These are phyloP conservation scores for Hemaris fuciformis DNA, from an alignment of 2,888 invertebrate genomes.

Conservation along the genomic window DNA sequence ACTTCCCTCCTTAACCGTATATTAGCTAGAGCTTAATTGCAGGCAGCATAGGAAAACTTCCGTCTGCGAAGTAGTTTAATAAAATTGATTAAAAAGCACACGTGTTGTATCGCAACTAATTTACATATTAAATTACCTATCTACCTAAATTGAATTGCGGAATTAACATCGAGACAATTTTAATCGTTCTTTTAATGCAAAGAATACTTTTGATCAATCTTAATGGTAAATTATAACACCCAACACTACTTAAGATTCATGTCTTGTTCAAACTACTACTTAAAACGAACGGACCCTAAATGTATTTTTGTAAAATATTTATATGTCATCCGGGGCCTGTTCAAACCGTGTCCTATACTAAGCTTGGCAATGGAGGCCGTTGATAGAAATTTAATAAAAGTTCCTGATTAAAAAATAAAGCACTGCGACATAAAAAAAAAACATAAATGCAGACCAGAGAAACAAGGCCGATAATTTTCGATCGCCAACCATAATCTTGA, in stretches of 20 bases:
- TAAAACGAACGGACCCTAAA: no score
- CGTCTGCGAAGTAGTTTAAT: background rate
- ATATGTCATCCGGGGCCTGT: no score
- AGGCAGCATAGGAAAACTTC: background rate
- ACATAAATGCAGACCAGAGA: background rate
- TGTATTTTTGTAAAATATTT: no score
- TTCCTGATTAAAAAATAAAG: background rate
- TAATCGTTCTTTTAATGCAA: background rate
- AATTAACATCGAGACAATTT: background rate
- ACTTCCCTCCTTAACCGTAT: background rate
- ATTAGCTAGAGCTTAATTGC: background rate
- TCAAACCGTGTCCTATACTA: no score
- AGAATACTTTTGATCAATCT: no score
- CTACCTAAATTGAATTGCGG: background rate
- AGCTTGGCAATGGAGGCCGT: no score
- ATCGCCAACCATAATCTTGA: background rate
- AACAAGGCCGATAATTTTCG: conserved; percentile 1
- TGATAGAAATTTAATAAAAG: background rate
- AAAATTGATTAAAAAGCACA: background rate
- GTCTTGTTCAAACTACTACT: no score
- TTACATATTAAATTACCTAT: background rate
- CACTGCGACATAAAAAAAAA: background rate
- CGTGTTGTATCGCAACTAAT: background rate
- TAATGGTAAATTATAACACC: no score
- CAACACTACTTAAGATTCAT: no score